Percentiles rank a stretch among this genome's conserved stretches.
Conservation (phyloP, 2,797 vertebrate species). For the Simalia tracyae region DNA sequence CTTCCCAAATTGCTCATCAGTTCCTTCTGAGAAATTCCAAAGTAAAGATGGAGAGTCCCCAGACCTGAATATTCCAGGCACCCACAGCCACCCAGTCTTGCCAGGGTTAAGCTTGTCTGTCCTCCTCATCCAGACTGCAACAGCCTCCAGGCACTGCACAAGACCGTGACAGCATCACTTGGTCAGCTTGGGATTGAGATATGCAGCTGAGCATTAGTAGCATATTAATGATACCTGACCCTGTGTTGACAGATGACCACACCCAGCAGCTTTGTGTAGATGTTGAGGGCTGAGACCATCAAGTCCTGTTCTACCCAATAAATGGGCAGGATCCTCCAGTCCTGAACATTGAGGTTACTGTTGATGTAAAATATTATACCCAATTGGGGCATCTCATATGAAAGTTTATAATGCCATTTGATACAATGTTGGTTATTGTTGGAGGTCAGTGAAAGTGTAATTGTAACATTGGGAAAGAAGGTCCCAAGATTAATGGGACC, state of each 20-base stretch:
- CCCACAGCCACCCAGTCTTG: background rate
- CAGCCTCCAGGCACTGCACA: background rate
- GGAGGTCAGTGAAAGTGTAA: slow-evolving; percentile 72
- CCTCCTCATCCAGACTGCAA: no score
- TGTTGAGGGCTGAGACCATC: background rate
- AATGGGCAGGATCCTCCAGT: background rate
- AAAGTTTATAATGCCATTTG: slow-evolving; percentile 65
- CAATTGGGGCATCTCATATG: slow-evolving; percentile 59
- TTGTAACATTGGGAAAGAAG: slow-evolving; percentile 61
- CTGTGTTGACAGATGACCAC: background rate
- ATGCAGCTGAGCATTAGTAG: background rate
- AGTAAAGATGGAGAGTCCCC: no score
- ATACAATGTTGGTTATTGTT: slow-evolving; percentile 66
- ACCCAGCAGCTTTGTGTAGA: background rate
- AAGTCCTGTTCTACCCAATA: background rate
- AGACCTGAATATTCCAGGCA: background rate
- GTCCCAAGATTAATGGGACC: slow-evolving; percentile 60
- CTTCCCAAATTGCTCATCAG: no score
- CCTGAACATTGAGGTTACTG: slow-evolving; percentile 50
- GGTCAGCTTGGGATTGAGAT: background rate
- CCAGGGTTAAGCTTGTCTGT: background rate
- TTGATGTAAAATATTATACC: slow-evolving; percentile 70
- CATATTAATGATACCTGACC: background rate
- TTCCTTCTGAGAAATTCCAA: no score
- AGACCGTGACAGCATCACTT: background rate